A percentile compares a stretch with the other conserved stretches of the same genome.
Evolutionary conservation across 1,140 invertebrate species (phyloP).

Genomic region (Neodiprion lecontei): DNA sequence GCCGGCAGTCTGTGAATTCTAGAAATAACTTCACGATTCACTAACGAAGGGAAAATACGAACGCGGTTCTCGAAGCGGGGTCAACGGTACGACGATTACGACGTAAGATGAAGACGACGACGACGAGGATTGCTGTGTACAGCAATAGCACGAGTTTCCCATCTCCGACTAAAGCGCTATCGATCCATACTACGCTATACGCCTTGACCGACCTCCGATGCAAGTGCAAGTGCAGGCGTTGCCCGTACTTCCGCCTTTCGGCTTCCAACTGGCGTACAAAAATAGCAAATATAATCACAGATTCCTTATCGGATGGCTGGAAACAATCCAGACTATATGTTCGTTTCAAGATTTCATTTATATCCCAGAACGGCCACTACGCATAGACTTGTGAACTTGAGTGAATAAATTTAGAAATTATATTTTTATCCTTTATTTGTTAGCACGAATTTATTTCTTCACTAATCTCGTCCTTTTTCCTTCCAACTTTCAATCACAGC

Average conservation of each 20-base stretch:
- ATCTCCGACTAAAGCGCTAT: slow-evolving; percentile 40
- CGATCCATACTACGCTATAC: slow-evolving; percentile 56
- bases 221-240: slow-evolving; percentile 61
- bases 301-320: no score
- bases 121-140: not conserved
- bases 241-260: slow-evolving; percentile 7
- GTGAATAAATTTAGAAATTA: no score
- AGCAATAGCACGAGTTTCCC: slow-evolving; percentile 1
- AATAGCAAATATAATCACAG: no score
- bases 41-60: not conserved
- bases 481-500: no score
- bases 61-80: not conserved
- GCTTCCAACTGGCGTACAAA: not conserved
- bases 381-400: no score
- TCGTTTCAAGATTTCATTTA: no score
- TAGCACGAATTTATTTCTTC: no score
- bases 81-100: not conserved
- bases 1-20: not conserved
- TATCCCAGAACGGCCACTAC: no score
- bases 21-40: not conserved
- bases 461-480: no score
- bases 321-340: no score
- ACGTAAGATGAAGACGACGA: no score
- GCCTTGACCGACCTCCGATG: slow-evolving; percentile 59
- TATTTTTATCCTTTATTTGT: no score